Conservation (phyloP, 2,113 vertebrate species). For the Brachyhypopomus occidentalis region DNA sequence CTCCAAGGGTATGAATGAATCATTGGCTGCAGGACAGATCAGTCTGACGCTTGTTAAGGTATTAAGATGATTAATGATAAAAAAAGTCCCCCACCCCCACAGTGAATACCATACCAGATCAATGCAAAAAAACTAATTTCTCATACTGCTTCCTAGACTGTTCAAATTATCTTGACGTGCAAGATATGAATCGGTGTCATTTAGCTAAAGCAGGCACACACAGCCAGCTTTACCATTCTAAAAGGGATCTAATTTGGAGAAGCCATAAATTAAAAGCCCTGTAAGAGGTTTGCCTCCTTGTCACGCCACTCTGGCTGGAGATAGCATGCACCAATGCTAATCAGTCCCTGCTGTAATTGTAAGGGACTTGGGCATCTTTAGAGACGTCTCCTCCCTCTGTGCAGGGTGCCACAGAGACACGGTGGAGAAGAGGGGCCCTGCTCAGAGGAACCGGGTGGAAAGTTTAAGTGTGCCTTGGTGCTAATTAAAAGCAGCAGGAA, state of each 20-base stretch:
- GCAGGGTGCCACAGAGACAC: conserved; percentile 38
- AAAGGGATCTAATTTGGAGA: not conserved
- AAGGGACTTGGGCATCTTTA: conserved; percentile 13
- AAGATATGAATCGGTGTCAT: not conserved
- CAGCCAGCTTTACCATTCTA: too few species aligned
- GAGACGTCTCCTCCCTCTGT: conserved; percentile 26
- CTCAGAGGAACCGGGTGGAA: conserved; percentile 28
- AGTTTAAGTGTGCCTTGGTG: conserved; percentile 36
- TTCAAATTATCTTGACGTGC: too few species aligned
- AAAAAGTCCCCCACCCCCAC: too few species aligned
- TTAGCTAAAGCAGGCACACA: not conserved
- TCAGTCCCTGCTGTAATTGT: conserved; percentile 28
- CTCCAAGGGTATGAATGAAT: not conserved
- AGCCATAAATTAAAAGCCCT: conserved; percentile 1
- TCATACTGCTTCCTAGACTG: too few species aligned
- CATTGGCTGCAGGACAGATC: not conserved
- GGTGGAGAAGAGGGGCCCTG: conserved; percentile 7
- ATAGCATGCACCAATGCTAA: not conserved
- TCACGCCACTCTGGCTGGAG: not conserved
- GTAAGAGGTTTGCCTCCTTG: not conserved
- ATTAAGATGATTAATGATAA: too few species aligned
- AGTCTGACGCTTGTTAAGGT: too few species aligned
- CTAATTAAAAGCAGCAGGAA: conserved; percentile 53
- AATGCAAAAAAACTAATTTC: not conserved
- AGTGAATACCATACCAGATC: too few species aligned